Evolutionary conservation across 2,113 vertebrate species (phyloP), one percentile per base, ranked within the genome.

Genomic region (Parus major): DNA sequence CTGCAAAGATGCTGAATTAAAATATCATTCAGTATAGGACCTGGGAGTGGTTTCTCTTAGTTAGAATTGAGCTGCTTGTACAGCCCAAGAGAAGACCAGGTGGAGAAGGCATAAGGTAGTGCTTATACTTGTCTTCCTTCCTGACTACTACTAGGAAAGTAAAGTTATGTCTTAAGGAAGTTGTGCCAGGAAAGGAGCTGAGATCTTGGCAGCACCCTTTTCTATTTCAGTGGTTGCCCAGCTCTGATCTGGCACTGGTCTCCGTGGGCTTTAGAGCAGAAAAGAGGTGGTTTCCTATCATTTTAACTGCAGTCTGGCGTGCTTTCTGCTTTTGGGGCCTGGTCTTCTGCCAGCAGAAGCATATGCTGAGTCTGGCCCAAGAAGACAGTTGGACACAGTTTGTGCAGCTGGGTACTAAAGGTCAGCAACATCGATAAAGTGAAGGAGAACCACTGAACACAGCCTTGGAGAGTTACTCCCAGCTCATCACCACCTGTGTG

Each of bases 111-210:
- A 70, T 39, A 75, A 77, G 36, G 69, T 84, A 63, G 57, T 60
- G 72, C 86, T 93, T 84, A 5, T 50, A 63, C 70, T 61, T 66
- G 23, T 90, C 73, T 92, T 77, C 65, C 60, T 82, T 93, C 81
- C 44, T 15, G 8, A 50, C 44, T 91, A 6, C 47, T 91, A 55
- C 61, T 56, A 47, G 36, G 69, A 86, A 90, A 81, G 72, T 75
- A 47, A 83, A 92, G 66, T 68, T 84, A 68, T 16, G 23, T 73
- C 64, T 82, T 61, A 68, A 42, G 69, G 41, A 94, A 89, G 24
- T 28, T 76, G 57, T 89, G 73, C 92, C 80, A 91, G 89, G 50
- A 91, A 82, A 79, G 91, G 24, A 91, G 73, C 41, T 82, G 73
- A 81, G 53, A 75, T 79, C 83, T 89, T 93, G 94, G 83, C 83